phyloP scores from a whole-genome alignment of 2,113 vertebrate genomes.

The Pimephales promelas region DNA sequence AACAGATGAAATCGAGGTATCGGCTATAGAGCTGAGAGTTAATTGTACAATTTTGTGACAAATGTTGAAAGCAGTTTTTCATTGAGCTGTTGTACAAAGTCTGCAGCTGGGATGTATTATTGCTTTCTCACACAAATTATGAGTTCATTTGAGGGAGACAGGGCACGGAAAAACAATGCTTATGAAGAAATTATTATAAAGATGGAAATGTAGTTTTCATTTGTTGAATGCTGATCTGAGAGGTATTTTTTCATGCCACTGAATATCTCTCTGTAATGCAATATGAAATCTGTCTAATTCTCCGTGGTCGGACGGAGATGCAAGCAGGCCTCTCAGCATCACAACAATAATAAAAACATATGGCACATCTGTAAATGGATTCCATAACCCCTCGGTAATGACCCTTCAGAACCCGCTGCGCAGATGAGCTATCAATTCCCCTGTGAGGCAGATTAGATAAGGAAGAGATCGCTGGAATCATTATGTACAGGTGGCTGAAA shows the following conservation, averaged over 20 bases:
- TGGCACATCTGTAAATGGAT: conserved; percentile 17
- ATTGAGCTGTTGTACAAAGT: background rate
- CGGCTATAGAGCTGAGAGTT: background rate
- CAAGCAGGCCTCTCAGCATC: conserved; percentile 18
- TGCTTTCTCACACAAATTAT: conserved; percentile 13
- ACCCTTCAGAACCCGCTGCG: background rate
- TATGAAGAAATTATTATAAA: background rate
- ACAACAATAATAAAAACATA: conserved; percentile 35
- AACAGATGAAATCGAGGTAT: background rate
- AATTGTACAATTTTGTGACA: background rate
- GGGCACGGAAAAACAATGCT: background rate
- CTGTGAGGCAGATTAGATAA: background rate
- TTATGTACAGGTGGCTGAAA: background rate
- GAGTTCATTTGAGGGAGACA: background rate
- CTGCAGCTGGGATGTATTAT: background rate
- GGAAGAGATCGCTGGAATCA: conserved; percentile 23
- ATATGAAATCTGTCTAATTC: conserved; percentile 16
- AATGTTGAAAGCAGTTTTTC: background rate
- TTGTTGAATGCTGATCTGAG: background rate
- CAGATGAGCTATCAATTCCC: conserved; percentile 22
- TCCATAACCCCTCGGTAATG: conserved; percentile 1
- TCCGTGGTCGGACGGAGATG: background rate
- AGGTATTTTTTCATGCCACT: conserved; percentile 18
- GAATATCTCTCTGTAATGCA: background rate
- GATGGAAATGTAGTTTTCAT: background rate